Evolutionary conservation across 2,113 vertebrate genomes (phyloP).

Genomic region (zebrafish (Danio rerio)): DNA sequence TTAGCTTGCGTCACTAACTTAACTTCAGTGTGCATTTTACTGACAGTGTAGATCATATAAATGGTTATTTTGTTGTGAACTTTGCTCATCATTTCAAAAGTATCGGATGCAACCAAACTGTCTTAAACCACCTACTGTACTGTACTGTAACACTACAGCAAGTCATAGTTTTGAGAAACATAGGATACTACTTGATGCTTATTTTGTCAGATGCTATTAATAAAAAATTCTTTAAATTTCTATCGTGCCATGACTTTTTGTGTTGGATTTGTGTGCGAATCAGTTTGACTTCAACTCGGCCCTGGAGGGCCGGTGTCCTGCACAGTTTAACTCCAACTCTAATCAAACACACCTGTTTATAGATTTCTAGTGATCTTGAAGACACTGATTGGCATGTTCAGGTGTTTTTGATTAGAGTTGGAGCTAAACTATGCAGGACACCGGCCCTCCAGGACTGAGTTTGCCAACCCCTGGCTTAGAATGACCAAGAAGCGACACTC

Average conservation of each 20-base stretch:
- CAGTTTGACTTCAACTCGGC: too few species aligned
- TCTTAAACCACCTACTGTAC: background rate
- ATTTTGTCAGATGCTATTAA: background rate
- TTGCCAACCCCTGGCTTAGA: too few species aligned
- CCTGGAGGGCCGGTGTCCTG: too few species aligned
- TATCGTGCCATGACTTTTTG: background rate
- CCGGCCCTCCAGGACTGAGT: too few species aligned
- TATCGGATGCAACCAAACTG: background rate
- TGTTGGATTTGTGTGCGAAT: background rate
- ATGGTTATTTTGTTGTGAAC: background rate
- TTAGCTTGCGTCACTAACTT: background rate
- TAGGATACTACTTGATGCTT: background rate
- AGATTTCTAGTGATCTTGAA: too few species aligned
- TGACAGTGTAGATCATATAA: background rate
- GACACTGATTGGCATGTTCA: too few species aligned
- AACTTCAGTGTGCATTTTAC: conserved; percentile 1
- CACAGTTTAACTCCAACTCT: too few species aligned
- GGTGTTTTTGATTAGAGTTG: too few species aligned
- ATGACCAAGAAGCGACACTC: too few species aligned
- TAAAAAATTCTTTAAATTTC: background rate
- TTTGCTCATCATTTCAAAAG: background rate
- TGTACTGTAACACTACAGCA: background rate
- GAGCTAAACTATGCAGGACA: too few species aligned
- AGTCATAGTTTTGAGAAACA: background rate
- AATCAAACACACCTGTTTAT: too few species aligned